Base-by-base conservation (phyloP, 53 echinoderm and acorn worm genomes). In the Antedon mediterranea region DNA sequence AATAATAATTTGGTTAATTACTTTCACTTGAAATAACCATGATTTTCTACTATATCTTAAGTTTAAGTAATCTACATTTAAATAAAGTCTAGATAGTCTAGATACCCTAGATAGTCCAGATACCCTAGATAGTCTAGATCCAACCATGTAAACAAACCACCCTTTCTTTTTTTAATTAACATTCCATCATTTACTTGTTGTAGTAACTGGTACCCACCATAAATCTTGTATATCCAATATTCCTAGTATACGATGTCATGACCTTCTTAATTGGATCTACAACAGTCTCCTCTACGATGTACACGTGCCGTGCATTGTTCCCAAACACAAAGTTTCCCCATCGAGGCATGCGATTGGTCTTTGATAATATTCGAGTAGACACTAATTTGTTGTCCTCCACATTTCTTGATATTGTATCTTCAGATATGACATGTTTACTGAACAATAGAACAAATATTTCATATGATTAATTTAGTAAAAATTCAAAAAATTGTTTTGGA, bases 341-440 rank as follows among this genome's bases (percentile, higher is more conserved):
- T 79, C 72, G 86, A 14, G 94, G 94, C 81, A 94, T 78, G 3
- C 86, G 84, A 41, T 94, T 94, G 33, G 94, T 94, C 85, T 94
- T 94, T 32, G 91, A 91, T 43, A 90, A 30, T 14, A 94, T 75
- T 14, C 90, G 77, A 30, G 32, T 82, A 57, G 83, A 89, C 81
- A 84, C 71, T n/a, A 94, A 81, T 31, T 78, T 80, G 13, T 81
- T 83, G 26, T 80, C 91, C 31, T 84, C 88, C 3, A 94, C 18
- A 28, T 71, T 33, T 43, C 91, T 84, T 0, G 82, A 75, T n/a
- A 89, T 84, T 33, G 89, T 83, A 74, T 94, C 94, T 77, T 94
- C 94, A 3, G 94, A 88, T 1, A 94, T 32, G 6, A 94, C 94
- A 89, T 94, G 94, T 77, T 94, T 94, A 72, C 93, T 93, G 88